Base-by-base conservation (phyloP, 2,888 invertebrate genomes). In the Stegophylla sp. region DNA sequence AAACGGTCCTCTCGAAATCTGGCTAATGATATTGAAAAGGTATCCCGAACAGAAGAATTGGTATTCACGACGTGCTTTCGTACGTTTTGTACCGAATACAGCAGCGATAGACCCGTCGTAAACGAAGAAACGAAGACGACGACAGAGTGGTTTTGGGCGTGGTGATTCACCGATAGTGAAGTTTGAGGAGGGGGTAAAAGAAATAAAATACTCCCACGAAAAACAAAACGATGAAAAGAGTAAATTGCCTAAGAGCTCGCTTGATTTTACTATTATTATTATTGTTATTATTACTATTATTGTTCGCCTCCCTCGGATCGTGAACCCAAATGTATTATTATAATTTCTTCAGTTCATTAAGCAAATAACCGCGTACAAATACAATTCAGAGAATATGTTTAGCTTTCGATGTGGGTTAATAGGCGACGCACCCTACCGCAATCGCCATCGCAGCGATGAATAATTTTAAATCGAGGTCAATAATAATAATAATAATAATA, bases 1-100 rank as follows among this genome's bases (percentile, higher is more conserved):
- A 61, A 73, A 73, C 10, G 15, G 26, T 73, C 61, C 48, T 61
- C 28, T n/a, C 15, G 28, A 45, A 73, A 73, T 73, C 48, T 61
- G 20, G 61, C 61, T 73, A 73, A 73, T 73, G 73, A 61, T 61
- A 73, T 73, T 45, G 73, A 61, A 73, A 45, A 73, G 45, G 45
- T 73, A 73, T 73, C 59, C 45, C 45, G 12, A 23, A 26, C 59
- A n/a, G 45, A 61, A n/a, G 45, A 61, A 73, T 61, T 73, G 59
- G 45, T 73, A 73, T 73, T 73, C 73, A 61, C 10, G 61, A 48
- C n/a, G 61, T 20, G 45, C 28, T 43, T 34, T n/a, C 15, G 23
- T 59, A 17, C 34, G 15, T 15, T 41, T 45, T 23, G 66, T 15
- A 66, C 45, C 43, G n/a, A 26, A 66, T 66, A 41, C 51, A 10